phyloP scores from a whole-genome alignment of 1,140 invertebrate genomes.

The Ostrea denselamellosa region DNA sequence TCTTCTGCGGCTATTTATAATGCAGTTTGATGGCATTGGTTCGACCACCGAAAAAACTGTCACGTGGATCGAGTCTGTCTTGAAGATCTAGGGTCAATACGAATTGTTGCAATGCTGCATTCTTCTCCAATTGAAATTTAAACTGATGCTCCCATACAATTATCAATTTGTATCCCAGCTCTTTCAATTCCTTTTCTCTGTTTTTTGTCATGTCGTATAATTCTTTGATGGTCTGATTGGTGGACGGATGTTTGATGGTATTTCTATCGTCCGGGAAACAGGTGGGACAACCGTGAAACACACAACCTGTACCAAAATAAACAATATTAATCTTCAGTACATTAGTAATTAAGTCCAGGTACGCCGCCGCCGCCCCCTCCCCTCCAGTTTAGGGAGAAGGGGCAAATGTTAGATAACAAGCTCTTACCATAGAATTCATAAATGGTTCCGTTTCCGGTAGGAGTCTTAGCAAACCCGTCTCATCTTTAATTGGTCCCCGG shows the following conservation, averaged over 20 bases:
- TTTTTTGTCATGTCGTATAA: constrained; percentile 43
- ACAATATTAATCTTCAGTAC: not conserved
- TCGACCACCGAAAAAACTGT: constrained; percentile 51
- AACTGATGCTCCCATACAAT: constrained; percentile 46
- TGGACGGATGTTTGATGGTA: constrained; percentile 26
- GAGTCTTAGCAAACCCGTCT: constrained; percentile 23
- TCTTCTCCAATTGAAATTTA: constrained; percentile 8
- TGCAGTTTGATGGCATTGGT: constrained; percentile 47
- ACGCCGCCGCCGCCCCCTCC: constrained; percentile 34
- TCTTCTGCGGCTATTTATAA: not conserved
- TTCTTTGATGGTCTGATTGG: constrained; percentile 47
- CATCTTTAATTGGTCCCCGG: constrained; percentile 44
- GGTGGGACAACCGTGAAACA: constrained; percentile 45
- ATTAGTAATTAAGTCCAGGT: not conserved
- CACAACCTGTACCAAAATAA: constrained; percentile 38
- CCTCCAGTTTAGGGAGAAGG: not conserved
- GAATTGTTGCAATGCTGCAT: constrained; percentile 13
- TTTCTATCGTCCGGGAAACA: constrained; percentile 46
- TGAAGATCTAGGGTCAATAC: constrained; percentile 4
- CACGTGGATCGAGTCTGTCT: constrained; percentile 46
- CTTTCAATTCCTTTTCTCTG: not conserved
- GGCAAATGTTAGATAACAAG: not conserved
- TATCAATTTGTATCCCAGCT: constrained; percentile 13
- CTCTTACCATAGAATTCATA: constrained; percentile 47
- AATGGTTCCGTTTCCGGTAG: constrained; percentile 35